Percentiles rank a stretch among this genome's conserved stretches.
Conservation (phyloP, 2,113 vertebrate genomes). For the Rhineura floridana region DNA sequence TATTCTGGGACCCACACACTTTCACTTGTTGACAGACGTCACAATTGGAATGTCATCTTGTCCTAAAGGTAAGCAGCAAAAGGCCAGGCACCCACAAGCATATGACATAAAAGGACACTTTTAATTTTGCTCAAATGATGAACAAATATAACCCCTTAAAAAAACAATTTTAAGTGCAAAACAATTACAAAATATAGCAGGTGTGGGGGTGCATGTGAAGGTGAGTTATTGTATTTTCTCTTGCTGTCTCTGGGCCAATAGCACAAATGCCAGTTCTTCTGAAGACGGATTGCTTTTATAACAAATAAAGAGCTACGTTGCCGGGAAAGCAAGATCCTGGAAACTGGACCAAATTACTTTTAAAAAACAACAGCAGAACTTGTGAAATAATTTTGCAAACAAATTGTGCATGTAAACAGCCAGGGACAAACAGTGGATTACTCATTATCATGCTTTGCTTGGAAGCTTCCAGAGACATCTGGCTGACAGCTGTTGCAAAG, state of each 20-base stretch:
- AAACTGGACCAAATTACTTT: neutral
- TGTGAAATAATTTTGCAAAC: neutral
- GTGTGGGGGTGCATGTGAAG: too few relatives aligned
- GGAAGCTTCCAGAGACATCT: neutral
- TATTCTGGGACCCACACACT: neutral
- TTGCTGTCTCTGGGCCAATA: too few relatives aligned
- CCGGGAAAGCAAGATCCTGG: neutral
- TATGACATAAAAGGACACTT: neutral
- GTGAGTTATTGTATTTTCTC: neutral
- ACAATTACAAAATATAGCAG: conserved; percentile 33
- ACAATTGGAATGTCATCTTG: neutral
- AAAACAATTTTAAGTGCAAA: neutral
- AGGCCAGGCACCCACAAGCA: neutral
- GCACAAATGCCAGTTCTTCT: neutral
- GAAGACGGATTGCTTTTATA: neutral
- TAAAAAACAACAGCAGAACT: neutral
- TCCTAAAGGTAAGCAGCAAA: neutral
- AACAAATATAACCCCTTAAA: neutral
- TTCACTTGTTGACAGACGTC: neutral
- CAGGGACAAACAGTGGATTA: neutral
- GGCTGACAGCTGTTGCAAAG: neutral
- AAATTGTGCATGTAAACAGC: neutral
- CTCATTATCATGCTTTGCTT: neutral
- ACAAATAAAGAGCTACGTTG: neutral
- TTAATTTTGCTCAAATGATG: conserved; percentile 22